Conservation (phyloP, 2,888 invertebrate species). For the Tenthredo notha region DNA sequence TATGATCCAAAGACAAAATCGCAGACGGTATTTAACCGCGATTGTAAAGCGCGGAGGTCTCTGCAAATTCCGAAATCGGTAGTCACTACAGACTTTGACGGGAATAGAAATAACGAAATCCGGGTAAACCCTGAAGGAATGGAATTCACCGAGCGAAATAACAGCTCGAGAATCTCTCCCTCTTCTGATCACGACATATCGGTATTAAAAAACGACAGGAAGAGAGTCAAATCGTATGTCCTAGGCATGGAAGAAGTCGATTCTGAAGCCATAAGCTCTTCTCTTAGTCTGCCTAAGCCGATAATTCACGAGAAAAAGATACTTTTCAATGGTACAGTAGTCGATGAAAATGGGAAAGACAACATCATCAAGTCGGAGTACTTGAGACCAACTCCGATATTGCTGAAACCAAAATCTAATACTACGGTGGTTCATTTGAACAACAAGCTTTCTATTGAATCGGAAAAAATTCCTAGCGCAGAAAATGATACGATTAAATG, state of each 20-base stretch:
- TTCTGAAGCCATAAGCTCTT: not conserved
- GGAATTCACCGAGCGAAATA: not conserved
- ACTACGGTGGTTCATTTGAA: constrained; percentile 60
- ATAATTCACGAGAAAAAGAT: not conserved
- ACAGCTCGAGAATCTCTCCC: not conserved
- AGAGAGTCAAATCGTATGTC: constrained; percentile 52
- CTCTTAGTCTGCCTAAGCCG: not conserved
- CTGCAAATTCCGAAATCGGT: constrained; percentile 83
- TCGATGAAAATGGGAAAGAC: not conserved
- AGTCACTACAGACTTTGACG: not conserved
- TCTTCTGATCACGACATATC: not conserved
- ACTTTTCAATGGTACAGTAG: not conserved
- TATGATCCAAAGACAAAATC: constrained; percentile 70
- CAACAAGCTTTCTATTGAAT: constrained; percentile 28
- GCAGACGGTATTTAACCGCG: constrained; percentile 82
- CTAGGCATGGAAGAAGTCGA: constrained; percentile 34
- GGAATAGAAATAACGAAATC: not conserved
- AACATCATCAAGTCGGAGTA: not conserved
- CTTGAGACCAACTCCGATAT: constrained; percentile 26
- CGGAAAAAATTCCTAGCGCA: not conserved
- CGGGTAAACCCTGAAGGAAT: not conserved
- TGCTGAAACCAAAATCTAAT: constrained; percentile 53
- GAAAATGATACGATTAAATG: constrained; percentile 18
- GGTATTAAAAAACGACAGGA: constrained; percentile 56
- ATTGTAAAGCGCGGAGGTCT: constrained; percentile 84